Percentiles rank a stretch among this genome's conserved stretches.
Evolutionary conservation across 2,797 vertebrate genomes (phyloP).

Genomic region (Spinus olivaceus): DNA sequence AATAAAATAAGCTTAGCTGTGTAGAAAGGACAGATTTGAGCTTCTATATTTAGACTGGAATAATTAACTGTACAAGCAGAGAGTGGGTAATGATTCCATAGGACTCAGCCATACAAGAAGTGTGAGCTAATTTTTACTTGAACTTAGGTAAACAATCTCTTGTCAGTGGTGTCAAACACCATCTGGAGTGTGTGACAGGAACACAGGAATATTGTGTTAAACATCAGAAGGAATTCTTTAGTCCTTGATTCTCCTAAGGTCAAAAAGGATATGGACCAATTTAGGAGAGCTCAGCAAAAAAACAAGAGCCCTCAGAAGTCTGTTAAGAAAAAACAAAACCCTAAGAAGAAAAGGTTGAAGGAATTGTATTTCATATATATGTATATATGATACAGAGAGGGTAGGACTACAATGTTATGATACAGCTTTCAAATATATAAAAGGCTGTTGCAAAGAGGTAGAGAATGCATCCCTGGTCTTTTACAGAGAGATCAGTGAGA

Average conservation of each 20-base stretch:
- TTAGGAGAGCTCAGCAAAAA: neutral
- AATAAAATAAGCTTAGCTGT: neutral
- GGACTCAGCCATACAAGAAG: neutral
- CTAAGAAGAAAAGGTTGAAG: neutral
- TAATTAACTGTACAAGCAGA: slow-evolving; percentile 14
- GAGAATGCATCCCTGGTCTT: neutral
- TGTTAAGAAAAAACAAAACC: neutral
- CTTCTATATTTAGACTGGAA: neutral
- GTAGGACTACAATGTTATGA: neutral
- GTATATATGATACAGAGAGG: neutral
- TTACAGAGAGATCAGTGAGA: neutral
- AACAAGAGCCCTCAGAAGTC: neutral
- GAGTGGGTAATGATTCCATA: neutral
- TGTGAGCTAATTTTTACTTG: neutral
- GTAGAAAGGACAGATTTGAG: neutral
- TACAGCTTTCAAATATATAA: neutral
- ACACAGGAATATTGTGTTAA: neutral
- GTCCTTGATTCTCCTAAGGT: neutral
- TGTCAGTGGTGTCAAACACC: slow-evolving; percentile 1
- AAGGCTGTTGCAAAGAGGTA: neutral
- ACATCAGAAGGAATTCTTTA: neutral
- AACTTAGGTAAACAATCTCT: slow-evolving; percentile 11
- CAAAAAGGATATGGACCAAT: neutral
- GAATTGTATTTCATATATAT: neutral
- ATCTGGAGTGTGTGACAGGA: neutral